phyloP scores from a whole-genome alignment of 2,888 invertebrate genomes.

The Drosophila leonis region DNA sequence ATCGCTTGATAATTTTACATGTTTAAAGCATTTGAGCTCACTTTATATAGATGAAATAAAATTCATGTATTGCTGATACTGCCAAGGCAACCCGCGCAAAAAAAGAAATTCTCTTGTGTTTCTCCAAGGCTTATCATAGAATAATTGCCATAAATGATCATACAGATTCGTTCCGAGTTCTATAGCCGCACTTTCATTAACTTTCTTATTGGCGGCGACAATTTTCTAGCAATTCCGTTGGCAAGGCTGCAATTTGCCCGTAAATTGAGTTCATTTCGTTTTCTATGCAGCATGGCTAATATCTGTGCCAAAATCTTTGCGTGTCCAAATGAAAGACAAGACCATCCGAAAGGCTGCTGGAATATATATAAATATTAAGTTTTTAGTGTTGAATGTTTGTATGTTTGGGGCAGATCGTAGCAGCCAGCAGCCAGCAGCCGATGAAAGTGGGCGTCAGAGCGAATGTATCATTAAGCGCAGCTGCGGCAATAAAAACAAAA shows the following conservation, averaged over 20 bases:
- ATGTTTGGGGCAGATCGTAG: constrained; percentile 21
- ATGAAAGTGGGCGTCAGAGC: constrained; percentile 82
- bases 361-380: constrained; percentile 4
- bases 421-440: constrained; percentile 48
- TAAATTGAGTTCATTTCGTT: constrained; percentile 66
- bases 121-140: background rate
- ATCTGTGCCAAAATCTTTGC: constrained; percentile 60
- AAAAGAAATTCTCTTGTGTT: constrained; percentile 9
- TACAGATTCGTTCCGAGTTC: constrained; percentile 12
- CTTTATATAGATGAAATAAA: too few species aligned
- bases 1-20: too few species aligned
- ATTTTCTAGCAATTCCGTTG: constrained; percentile 30
- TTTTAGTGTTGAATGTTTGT: background rate
- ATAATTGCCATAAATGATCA: constrained; percentile 23
- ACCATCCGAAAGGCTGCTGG: constrained; percentile 26
- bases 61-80: background rate
- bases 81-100: background rate
- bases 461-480: constrained; percentile 55
- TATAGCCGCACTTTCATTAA: constrained; percentile 59
- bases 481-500: constrained; percentile 29
- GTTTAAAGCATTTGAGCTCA: too few species aligned
- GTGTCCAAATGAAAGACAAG: constrained; percentile 57
- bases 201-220: constrained; percentile 57
- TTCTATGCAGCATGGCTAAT: constrained; percentile 55
- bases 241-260: constrained; percentile 47